Conservation (phyloP, 2,888 invertebrate species). For the Galerucella pusilla region DNA sequence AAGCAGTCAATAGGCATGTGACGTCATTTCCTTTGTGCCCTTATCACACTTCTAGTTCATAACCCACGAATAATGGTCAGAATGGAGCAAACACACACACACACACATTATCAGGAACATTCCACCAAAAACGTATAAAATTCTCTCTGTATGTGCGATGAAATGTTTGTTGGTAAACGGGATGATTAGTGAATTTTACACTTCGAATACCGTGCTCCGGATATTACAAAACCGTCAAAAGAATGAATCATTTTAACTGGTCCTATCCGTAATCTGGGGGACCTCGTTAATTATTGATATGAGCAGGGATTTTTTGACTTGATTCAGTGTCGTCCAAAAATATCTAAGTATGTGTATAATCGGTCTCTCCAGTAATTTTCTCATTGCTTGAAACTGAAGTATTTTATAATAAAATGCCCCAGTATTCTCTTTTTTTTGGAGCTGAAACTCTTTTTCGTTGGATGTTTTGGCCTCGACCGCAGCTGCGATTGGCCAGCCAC, state of each 20-base stretch:
- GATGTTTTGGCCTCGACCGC: too few species aligned
- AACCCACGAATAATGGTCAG: conserved; percentile 65
- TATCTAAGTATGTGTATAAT: too few species aligned
- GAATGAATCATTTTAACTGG: not conserved
- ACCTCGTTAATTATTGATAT: not conserved
- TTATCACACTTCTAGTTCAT: conserved; percentile 67
- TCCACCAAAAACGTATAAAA: conserved; percentile 19
- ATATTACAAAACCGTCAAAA: not conserved
- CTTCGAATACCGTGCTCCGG: not conserved
- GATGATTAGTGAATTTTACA: conserved; percentile 19
- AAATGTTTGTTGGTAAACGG: conserved; percentile 12
- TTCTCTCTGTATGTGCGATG: conserved; percentile 1
- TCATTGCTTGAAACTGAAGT: too few species aligned
- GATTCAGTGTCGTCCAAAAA: too few species aligned
- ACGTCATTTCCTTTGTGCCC: conserved; percentile 67
- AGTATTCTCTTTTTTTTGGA: too few species aligned
- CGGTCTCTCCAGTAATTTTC: too few species aligned
- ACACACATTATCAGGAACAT: conserved; percentile 9
- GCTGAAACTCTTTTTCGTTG: too few species aligned
- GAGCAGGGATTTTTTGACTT: not conserved
- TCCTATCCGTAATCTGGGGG: not conserved
- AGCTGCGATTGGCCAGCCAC: too few species aligned
- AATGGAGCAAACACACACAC: conserved; percentile 48
- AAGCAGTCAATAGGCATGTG: conserved; percentile 65
- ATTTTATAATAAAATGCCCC: too few species aligned